These are phyloP conservation scores for Holacanthella duospinosa DNA, from an alignment of 2,888 invertebrate species.

Conservation along the genomic window DNA sequence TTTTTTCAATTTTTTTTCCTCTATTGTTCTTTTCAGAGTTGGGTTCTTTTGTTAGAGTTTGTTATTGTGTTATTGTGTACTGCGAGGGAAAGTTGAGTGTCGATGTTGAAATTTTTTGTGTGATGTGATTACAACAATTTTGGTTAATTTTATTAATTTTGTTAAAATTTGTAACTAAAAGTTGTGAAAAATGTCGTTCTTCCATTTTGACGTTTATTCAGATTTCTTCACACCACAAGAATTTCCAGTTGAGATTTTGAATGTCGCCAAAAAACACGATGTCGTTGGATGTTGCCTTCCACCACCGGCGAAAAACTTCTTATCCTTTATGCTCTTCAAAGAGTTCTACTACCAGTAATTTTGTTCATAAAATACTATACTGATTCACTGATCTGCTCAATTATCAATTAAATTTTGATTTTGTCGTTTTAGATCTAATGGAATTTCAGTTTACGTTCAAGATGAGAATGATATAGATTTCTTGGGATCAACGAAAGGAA, in stretches of 20 bases:
- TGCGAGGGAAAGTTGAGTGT: too few species aligned
- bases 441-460: constrained; percentile 34
- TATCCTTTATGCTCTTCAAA: constrained; percentile 37
- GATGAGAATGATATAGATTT: constrained; percentile 12
- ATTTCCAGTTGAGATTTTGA: constrained; percentile 37
- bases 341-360: constrained; percentile 35
- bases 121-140: too few species aligned
- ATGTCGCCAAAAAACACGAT: constrained; percentile 32
- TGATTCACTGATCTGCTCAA: neutral
- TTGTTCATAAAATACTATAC: neutral
- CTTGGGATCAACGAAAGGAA: neutral
- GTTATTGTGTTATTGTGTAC: too few species aligned
- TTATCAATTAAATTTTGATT: neutral
- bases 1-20: too few species aligned
- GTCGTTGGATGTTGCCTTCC: constrained; percentile 34
- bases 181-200: constrained; percentile 26
- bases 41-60: too few species aligned
- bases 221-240: constrained; percentile 38
- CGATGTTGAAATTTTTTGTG: too few species aligned
- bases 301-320: constrained; percentile 36
- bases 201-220: constrained; percentile 35
- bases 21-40: too few species aligned
- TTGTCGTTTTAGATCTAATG: constrained; percentile 26
- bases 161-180: too few species aligned
- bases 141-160: too few species aligned